phyloP scores from a whole-genome alignment of 53 echinoderm and acorn worm species.

The Hippasteria phrygiana region DNA sequence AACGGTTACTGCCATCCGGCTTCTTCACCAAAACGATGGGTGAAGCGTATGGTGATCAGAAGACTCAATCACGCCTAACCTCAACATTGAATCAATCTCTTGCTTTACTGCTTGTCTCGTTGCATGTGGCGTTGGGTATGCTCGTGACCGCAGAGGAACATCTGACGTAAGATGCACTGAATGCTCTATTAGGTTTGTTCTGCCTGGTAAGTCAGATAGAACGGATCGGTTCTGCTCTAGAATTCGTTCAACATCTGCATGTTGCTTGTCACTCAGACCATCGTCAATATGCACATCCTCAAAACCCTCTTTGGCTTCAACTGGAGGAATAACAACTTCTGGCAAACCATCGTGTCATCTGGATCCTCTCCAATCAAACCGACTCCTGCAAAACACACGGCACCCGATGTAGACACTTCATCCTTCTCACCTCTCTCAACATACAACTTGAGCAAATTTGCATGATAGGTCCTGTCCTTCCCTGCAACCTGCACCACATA shows the following conservation, averaged over 20 bases:
- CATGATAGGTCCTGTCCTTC: too few species aligned
- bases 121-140: slow-evolving; percentile 44
- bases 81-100: slow-evolving; percentile 38
- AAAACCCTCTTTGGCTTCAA: neutral
- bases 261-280: slow-evolving; percentile 4
- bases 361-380: slow-evolving; percentile 1
- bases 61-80: slow-evolving; percentile 32
- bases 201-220: slow-evolving; percentile 60
- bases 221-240: neutral
- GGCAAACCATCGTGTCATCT: slow-evolving; percentile 16
- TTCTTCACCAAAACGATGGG: too few species aligned
- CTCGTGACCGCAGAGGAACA: slow-evolving; percentile 18
- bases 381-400: neutral
- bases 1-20: too few species aligned
- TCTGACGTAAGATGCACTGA: slow-evolving; percentile 34
- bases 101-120: neutral
- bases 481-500: slow-evolving; percentile 9
- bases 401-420: neutral
- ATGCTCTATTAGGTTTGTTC: slow-evolving; percentile 57
- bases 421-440: neutral
- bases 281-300: slow-evolving; percentile 18
- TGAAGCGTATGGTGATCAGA: slow-evolving; percentile 38
- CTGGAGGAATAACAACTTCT: neutral
- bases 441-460: slow-evolving; percentile 54
- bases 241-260: neutral